phyloP scores from a whole-genome alignment of 2,888 invertebrate species.

The Lacanobia oleracea region DNA sequence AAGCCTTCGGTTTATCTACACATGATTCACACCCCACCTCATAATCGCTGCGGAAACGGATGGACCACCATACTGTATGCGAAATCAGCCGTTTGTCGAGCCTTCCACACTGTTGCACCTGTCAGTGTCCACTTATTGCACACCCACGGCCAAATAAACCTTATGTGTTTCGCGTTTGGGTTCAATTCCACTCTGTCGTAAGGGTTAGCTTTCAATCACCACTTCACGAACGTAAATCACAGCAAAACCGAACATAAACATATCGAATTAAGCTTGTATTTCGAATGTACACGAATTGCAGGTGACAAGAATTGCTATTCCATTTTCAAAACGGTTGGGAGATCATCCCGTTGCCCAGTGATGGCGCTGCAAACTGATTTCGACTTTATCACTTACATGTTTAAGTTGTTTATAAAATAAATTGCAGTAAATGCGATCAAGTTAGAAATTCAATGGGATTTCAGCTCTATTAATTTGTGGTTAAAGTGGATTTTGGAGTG shows the following conservation, averaged over 20 bases:
- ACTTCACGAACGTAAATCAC: conserved; percentile 56
- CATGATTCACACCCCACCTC: conserved; percentile 76
- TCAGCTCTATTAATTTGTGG: conserved; percentile 51
- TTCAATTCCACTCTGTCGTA: conserved; percentile 15
- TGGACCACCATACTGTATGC: conserved; percentile 87
- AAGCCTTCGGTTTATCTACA: conserved; percentile 60
- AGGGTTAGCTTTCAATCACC: conserved; percentile 56
- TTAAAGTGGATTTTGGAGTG: conserved; percentile 65
- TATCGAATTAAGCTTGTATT: conserved; percentile 56
- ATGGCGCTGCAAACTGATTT: conserved; percentile 67
- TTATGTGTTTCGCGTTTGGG: accelerated
- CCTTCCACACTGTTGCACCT: conserved; percentile 88
- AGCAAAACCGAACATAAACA: conserved; percentile 71
- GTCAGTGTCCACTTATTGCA: conserved; percentile 64
- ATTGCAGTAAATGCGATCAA: conserved; percentile 48
- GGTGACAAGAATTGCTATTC: conserved; percentile 86
- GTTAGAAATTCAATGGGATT: conserved; percentile 47
- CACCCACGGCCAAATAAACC: conserved; percentile 28
- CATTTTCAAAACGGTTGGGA: conserved; percentile 82
- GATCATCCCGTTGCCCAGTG: conserved; percentile 78
- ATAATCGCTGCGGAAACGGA: conserved; percentile 88
- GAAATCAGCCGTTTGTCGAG: conserved; percentile 86
- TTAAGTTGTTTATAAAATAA: conserved; percentile 63
- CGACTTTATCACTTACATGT: conserved; percentile 60
- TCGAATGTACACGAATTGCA: conserved; percentile 71